These are phyloP conservation scores for Mola mola DNA, from an alignment of 2,113 vertebrate genomes.

Conservation along the genomic window DNA sequence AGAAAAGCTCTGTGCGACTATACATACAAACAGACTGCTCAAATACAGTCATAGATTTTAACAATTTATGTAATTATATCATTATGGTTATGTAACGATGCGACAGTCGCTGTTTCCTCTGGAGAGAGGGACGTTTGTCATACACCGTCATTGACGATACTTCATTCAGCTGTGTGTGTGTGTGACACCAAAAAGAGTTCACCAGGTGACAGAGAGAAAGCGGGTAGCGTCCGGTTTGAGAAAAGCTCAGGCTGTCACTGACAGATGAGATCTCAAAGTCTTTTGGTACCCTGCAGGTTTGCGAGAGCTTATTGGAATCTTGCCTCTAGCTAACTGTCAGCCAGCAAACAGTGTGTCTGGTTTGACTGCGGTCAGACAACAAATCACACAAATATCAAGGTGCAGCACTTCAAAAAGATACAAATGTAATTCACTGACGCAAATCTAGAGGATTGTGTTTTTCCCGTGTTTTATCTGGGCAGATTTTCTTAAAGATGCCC, in stretches of 20 bases:
- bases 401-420: slow-evolving; percentile 6
- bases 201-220: background rate
- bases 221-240: background rate
- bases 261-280: slow-evolving; percentile 54
- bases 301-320: slow-evolving; percentile 40
- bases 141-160: too few species aligned
- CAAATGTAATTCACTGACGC: slow-evolving; percentile 1
- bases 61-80: too few species aligned
- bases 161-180: too few species aligned
- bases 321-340: slow-evolving; percentile 51
- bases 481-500: background rate
- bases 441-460: slow-evolving; percentile 5
- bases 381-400: slow-evolving; percentile 1
- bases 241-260: slow-evolving; percentile 48
- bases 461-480: background rate
- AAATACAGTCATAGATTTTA: too few species aligned
- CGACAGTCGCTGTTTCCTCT: too few species aligned
- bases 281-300: slow-evolving; percentile 66
- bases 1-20: too few species aligned
- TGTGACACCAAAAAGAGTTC: too few species aligned
- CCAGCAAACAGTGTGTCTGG: slow-evolving; percentile 29
- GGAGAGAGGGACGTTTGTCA: too few species aligned
- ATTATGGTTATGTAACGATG: too few species aligned
- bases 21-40: too few species aligned
- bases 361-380: slow-evolving; percentile 28